Percentiles rank a stretch among this genome's conserved stretches.
Evolutionary conservation across 2,797 vertebrate genomes (phyloP).

Genomic region (Sebastes reedi): DNA sequence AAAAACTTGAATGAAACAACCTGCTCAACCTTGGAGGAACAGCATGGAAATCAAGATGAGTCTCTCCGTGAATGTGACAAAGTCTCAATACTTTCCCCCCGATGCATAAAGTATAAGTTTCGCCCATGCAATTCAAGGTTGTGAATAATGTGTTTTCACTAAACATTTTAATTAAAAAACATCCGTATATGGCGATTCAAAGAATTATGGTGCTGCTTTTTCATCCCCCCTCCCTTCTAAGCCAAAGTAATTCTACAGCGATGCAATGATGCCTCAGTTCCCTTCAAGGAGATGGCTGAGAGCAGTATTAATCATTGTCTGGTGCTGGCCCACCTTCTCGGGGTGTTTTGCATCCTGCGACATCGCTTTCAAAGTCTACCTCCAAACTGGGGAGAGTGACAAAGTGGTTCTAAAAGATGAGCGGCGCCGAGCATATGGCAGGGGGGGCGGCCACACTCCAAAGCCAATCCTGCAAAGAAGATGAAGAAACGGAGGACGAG

Average conservation of each 20-base stretch:
- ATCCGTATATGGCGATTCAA: constrained; percentile 52
- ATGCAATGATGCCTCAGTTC: constrained; percentile 50
- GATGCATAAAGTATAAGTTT: constrained; percentile 56
- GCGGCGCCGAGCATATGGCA: constrained; percentile 53
- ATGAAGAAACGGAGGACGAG: constrained; percentile 42
- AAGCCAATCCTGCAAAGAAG: constrained; percentile 36
- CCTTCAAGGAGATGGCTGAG: constrained; percentile 69
- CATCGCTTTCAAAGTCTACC: constrained; percentile 67
- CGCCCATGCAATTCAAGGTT: constrained; percentile 44
- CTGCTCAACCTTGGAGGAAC: constrained; percentile 59
- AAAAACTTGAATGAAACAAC: constrained; percentile 33
- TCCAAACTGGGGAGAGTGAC: constrained; percentile 61
- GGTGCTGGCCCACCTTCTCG: constrained; percentile 65
- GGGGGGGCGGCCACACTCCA: constrained; percentile 12
- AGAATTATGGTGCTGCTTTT: constrained; percentile 47
- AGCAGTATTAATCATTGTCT: constrained; percentile 75
- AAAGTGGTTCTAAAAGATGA: constrained; percentile 67
- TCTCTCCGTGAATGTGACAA: constrained; percentile 47
- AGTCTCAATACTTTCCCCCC: constrained; percentile 26
- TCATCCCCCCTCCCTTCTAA: constrained; percentile 5
- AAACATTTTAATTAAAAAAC: constrained; percentile 75
- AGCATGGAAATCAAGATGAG: constrained; percentile 37
- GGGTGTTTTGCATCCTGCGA: constrained; percentile 65
- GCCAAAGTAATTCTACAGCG: constrained; percentile 58
- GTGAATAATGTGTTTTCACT: constrained; percentile 70